Evolutionary conservation across 2,797 vertebrate genomes (phyloP), one percentile per base, ranked within the genome.

Genomic region (Artibeus jamaicensis): DNA sequence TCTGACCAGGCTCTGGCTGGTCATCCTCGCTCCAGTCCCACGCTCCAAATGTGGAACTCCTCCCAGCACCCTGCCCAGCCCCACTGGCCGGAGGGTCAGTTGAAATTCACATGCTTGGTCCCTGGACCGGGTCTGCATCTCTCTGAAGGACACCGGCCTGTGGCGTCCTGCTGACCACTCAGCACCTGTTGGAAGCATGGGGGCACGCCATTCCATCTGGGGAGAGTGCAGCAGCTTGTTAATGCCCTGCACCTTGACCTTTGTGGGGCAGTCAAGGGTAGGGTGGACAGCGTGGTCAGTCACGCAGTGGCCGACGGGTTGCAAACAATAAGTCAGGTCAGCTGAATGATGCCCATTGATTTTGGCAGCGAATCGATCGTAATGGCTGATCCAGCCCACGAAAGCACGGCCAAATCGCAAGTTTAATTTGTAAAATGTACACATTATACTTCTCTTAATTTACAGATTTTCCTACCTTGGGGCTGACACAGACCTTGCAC

Each of bases 241-340:
- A 18, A 46, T 37, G 24, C 70, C 34, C 48, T 21, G 32, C 46
- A 34, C 16, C 59, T 48, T 86, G 46, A 78, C 44, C 68, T 86
- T 53, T 39, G 39, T 68, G 86, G 46, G 53, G 65, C 48, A 77
- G 57, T 83, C 74, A 71, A 9, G 78, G 68, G 7, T 4, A 24
- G 44, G 34, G 37, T 10, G 44, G 37, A 74, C 16, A 67, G 44
- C 12, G 78, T 68, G 82, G 24, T 83, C 39, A 55, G 62, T 81
- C 68, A 68, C n/a, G n/a, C 55, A n/a, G 82, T 79, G 74, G 42
- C 48, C 55, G 86, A 44, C 19, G 68, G 67, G 76, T 83, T 78
- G 24, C 22, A 48, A 86, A 90, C 77, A 59, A 29, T 34, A 89
- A 89, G 53, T 88, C 89, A 91, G 21, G 39, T 96, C n/a, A 78